Conservation (phyloP, 2,797 vertebrate genomes). For the Peromyscus eremicus region DNA sequence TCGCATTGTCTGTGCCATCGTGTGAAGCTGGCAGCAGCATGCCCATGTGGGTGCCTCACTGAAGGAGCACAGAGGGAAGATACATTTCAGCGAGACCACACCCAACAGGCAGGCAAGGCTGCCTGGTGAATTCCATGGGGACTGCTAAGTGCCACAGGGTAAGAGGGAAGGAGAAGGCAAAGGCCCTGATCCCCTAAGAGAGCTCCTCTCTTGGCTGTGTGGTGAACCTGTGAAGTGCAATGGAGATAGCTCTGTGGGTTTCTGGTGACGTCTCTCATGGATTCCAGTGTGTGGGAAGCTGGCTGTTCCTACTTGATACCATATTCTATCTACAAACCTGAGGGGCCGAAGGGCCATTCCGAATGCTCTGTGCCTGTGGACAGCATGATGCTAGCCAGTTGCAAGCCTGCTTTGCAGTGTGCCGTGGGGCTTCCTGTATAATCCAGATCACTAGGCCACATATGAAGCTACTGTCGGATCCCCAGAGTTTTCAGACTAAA, state of each 20-base stretch:
- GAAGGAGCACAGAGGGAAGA: not conserved
- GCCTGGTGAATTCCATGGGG: not conserved
- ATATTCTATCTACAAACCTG: not conserved
- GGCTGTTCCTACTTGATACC: not conserved
- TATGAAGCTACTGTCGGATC: not conserved
- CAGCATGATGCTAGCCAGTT: not conserved
- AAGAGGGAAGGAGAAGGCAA: not conserved
- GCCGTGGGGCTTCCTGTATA: not conserved
- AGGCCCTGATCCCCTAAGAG: not conserved
- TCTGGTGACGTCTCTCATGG: not conserved
- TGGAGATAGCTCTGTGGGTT: not conserved
- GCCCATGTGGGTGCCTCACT: not conserved
- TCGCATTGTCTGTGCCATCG: too few species aligned
- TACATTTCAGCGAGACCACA: not conserved
- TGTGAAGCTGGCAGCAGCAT: not conserved
- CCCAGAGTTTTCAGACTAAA: not conserved
- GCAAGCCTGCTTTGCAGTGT: not conserved
- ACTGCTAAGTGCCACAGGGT: not conserved
- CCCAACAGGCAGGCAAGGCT: not conserved
- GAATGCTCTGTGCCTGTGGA: not conserved
- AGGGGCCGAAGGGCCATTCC: not conserved
- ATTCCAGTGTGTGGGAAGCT: not conserved
- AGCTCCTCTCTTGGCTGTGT: not conserved
- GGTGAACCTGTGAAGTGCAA: not conserved
- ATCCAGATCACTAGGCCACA: not conserved